phyloP scores from a whole-genome alignment of 2,888 invertebrate genomes.

The Conus canariensis region DNA sequence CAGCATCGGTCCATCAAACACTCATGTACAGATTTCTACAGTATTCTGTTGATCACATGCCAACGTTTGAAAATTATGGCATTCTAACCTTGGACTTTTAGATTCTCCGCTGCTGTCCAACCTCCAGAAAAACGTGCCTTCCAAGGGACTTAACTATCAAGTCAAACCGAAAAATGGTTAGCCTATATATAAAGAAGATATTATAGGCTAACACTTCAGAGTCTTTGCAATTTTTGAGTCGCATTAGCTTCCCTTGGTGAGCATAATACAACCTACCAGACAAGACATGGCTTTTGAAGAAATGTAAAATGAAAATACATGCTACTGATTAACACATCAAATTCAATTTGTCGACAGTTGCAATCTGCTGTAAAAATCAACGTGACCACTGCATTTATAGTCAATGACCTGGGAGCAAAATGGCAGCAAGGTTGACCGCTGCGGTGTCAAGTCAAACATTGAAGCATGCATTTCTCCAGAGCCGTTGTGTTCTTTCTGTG shows the following conservation, averaged over 20 bases:
- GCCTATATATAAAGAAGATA: neutral
- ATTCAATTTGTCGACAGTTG: no score
- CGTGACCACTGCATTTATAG: neutral
- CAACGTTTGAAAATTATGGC: no score
- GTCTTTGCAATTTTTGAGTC: no score
- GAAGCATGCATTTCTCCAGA: constrained; percentile 32
- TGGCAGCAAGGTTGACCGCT: constrained; percentile 39
- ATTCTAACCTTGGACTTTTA: no score
- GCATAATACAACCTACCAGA: neutral
- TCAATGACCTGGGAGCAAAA: neutral
- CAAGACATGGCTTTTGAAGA: no score
- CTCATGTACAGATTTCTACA: no score
- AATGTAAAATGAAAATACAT: no score
- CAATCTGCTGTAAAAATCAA: no score
- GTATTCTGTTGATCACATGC: no score
- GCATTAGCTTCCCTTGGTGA: neutral
- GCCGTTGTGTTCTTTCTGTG: constrained; percentile 33
- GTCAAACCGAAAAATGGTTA: neutral
- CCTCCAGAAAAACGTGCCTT: neutral
- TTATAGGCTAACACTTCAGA: neutral
- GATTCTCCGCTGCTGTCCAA: no score
- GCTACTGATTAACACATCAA: no score
- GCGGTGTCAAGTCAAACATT: neutral
- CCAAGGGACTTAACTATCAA: constrained; percentile 15
- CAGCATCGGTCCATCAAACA: no score